Conservation (phyloP, 2,888 invertebrate genomes). For the Hypselothyrea guttata region DNA sequence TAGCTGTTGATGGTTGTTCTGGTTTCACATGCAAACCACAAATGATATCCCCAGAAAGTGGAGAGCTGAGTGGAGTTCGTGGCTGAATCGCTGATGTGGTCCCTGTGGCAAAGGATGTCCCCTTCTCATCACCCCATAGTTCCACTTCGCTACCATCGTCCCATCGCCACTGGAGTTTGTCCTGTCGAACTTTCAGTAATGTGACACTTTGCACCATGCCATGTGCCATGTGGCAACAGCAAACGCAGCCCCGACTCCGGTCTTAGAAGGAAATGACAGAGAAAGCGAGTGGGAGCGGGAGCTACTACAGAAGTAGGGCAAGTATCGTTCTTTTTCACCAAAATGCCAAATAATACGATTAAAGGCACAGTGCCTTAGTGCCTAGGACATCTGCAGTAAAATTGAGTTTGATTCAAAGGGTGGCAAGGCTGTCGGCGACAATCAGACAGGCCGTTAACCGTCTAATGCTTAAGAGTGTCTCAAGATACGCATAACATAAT, state of each 20-base stretch:
- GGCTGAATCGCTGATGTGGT: conserved; percentile 22
- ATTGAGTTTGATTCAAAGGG: too few relatives aligned
- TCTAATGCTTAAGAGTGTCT: too few relatives aligned
- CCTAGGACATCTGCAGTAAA: too few relatives aligned
- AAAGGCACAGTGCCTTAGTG: conserved; percentile 6
- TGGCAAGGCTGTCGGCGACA: too few relatives aligned
- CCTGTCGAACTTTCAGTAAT: conserved; percentile 48
- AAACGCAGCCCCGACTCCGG: conserved; percentile 1
- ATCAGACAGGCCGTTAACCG: too few relatives aligned
- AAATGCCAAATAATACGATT: conserved; percentile 32
- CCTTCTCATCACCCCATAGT: neutral
- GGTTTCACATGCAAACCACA: conserved; percentile 54
- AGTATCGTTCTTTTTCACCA: too few relatives aligned
- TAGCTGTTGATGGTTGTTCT: conserved; percentile 13
- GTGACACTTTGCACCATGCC: conserved; percentile 57
- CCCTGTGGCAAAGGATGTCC: conserved; percentile 9
- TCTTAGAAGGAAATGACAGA: conserved; percentile 17
- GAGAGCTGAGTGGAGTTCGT: conserved; percentile 42
- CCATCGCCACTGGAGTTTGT: conserved; percentile 3
- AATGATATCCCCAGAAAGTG: conserved; percentile 44
- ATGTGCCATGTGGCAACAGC: conserved; percentile 25
- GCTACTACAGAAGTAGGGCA: neutral
- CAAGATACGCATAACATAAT: too few relatives aligned
- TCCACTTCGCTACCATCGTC: neutral
- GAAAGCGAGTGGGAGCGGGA: conserved; percentile 1